Base-by-base conservation (phyloP, 2,797 vertebrate species). In the Syndactyla subalaris region DNA sequence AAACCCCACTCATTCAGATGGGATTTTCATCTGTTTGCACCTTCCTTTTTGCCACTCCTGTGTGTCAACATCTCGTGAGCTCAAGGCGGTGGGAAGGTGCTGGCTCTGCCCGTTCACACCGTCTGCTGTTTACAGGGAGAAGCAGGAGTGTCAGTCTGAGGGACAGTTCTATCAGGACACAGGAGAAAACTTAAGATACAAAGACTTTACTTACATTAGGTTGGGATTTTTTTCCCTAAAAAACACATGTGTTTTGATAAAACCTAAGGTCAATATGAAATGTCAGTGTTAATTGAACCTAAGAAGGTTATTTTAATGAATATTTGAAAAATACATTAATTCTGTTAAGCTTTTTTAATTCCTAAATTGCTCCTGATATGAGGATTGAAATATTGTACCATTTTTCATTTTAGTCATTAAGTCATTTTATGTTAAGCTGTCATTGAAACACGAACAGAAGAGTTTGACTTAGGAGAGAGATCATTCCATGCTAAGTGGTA, bases 21-120 rank as follows among this genome's bases (percentile, higher is more conserved):
- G 92, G 93, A 89, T 93, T 95, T 93, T 92, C 58, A 88, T 97
- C 95, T 96, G 93, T 97, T 97, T 83, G 62, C 82, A 97, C 93
- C 87, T 71, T 94, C 58, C 89, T 80, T 45, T 89, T 58, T 93
- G 88, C 74, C 75, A 79, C 76, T 88, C 76, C 77, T 94, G 10
- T 74, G 74, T 94, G 88, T 91, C 93, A 93, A 92, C 92, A 92
- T 90, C 59, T 65, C n/a, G 7, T 12, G 74, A 94, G 88, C 45
- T 27, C 85, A 43, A 43, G 52, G 72, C 13, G 62, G 90, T 93
- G 81, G 86, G 93, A 93, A 95, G 80, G 62, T 13, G 0, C 26
- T 29, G 12, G 4, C 51, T 67, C 72, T 89, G 72, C 82, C 89
- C 46, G 66, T 81, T 91, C 61, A 8, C 14, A 19, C n/a, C n/a